phyloP scores from a whole-genome alignment of 2,113 vertebrate genomes.

The Cebidichthys violaceus region DNA sequence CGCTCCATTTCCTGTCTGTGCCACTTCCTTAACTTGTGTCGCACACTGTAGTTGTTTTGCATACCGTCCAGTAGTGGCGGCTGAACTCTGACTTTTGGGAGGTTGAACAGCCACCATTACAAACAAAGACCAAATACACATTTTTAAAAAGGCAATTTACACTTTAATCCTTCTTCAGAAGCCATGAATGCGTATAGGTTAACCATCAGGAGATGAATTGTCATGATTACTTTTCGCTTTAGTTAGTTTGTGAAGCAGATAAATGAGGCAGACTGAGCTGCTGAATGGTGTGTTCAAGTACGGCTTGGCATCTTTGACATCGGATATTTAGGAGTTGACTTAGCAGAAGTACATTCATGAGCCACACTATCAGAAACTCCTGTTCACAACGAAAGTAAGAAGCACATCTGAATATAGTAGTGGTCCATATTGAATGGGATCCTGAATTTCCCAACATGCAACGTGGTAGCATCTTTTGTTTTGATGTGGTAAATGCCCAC shows the following conservation, averaged over 20 bases:
- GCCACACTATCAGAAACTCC: neutral
- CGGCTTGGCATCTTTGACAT: neutral
- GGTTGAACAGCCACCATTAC: neutral
- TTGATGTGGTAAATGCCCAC: neutral
- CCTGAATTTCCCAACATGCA: neutral
- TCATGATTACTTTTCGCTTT: neutral
- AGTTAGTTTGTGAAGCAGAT: neutral
- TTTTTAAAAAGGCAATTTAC: neutral
- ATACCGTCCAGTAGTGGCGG: neutral
- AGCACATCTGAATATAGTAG: neutral
- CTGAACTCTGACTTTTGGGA: neutral
- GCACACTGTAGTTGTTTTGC: slow-evolving; percentile 8
- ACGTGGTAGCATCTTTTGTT: neutral
- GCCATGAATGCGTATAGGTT: rapidly evolving
- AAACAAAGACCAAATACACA: neutral
- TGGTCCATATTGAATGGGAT: neutral
- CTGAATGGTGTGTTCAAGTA: neutral
- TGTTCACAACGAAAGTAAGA: neutral
- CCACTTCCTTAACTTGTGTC: slow-evolving; percentile 10
- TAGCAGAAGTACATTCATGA: neutral
- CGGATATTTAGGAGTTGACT: neutral
- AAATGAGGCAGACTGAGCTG: neutral
- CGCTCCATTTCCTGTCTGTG: slow-evolving; percentile 29
- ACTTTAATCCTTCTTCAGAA: neutral
- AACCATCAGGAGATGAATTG: neutral